Conservation (phyloP, 2,113 vertebrate genomes). For the Cephalopholis sonnerati region DNA sequence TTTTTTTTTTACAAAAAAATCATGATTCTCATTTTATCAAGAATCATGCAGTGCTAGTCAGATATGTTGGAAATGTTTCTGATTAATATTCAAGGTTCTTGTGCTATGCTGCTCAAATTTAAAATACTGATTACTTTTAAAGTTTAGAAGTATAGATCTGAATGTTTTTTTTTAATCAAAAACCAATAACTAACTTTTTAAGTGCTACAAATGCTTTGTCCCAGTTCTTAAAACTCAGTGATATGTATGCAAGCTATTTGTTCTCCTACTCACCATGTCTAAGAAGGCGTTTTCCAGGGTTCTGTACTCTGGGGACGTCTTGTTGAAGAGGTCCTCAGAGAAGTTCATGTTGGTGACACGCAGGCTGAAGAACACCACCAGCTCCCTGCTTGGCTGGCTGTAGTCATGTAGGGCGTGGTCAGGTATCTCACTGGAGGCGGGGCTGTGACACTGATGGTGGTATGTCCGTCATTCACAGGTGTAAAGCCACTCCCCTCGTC, state of each 20-base stretch:
- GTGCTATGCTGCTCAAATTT: too few species aligned
- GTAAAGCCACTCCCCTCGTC: conserved; percentile 75
- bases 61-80: too few species aligned
- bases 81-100: too few species aligned
- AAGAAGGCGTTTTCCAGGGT: conserved; percentile 89
- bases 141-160: too few species aligned
- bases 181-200: too few species aligned
- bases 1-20: too few species aligned
- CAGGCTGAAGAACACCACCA: conserved; percentile 95
- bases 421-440: conserved; percentile 82
- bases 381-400: conserved; percentile 83
- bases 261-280: conserved; percentile 88
- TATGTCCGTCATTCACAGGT: conserved; percentile 31
- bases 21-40: too few species aligned
- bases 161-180: too few species aligned
- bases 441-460: conserved; percentile 65
- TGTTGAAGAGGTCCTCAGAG: conserved; percentile 92
- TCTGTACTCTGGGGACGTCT: conserved; percentile 90
- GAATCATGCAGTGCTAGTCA: too few species aligned
- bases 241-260: fast-evolving
- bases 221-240: not conserved
- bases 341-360: conserved; percentile 93
- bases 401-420: conserved; percentile 88
- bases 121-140: too few species aligned
- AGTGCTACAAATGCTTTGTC: not conserved